phyloP scores from a whole-genome alignment of 2,888 invertebrate genomes.

The Alsophila aescularia region DNA sequence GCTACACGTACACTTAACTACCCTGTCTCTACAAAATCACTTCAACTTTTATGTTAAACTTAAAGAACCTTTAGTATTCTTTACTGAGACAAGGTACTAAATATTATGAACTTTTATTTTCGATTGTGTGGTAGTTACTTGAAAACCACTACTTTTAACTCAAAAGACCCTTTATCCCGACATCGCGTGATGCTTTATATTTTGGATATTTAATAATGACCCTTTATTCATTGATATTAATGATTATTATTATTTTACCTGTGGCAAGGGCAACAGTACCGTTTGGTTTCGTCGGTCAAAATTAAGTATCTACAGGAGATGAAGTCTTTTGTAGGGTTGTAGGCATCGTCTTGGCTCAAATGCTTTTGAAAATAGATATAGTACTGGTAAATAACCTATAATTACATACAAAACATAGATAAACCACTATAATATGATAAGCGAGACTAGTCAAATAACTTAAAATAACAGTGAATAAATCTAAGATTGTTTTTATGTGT shows the following conservation, averaged over 20 bases:
- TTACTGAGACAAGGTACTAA: background rate
- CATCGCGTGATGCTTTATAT: slow-evolving; percentile 59
- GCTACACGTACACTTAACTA: background rate
- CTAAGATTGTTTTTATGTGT: no score
- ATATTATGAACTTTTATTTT: background rate
- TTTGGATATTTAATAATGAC: slow-evolving; percentile 47
- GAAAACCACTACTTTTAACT: slow-evolving; percentile 16
- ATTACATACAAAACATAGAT: no score
- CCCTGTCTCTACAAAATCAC: background rate
- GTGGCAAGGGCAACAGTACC: slow-evolving; percentile 53
- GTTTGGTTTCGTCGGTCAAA: slow-evolving; percentile 49
- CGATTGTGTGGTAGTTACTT: background rate
- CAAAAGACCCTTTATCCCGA: slow-evolving; percentile 44
- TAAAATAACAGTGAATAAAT: no score
- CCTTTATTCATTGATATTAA: slow-evolving; percentile 49
- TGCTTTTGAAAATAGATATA: no score
- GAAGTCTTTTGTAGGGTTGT: no score
- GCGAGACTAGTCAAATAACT: no score
- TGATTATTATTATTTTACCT: slow-evolving; percentile 47
- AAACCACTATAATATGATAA: no score
- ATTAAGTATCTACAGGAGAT: background rate
- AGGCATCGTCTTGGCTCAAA: no score
- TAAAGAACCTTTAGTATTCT: background rate
- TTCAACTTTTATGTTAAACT: background rate
- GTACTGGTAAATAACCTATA: no score